These are phyloP conservation scores for Coryphaenoides rupestris DNA, from an alignment of 2,113 vertebrate genomes.

Conservation along the genomic window DNA sequence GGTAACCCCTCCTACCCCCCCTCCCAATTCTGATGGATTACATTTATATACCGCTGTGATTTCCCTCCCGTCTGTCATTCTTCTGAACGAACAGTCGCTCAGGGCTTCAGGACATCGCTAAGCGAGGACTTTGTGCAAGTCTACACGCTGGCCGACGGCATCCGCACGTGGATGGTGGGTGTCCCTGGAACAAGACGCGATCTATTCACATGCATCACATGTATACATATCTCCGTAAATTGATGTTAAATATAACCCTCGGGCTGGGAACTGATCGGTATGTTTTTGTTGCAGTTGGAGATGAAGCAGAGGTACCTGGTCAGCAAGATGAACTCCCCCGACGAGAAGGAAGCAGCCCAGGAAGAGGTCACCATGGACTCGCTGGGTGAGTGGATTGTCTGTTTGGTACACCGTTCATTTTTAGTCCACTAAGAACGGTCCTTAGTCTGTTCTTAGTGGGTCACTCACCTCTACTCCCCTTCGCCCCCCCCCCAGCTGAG, in stretches of 20 bases:
- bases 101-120: conserved; percentile 77
- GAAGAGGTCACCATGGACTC: conserved; percentile 83
- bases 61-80: neutral
- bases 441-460: neutral
- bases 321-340: conserved; percentile 70
- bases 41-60: neutral
- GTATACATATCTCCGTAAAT: too few relatives aligned
- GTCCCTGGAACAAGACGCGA: neutral
- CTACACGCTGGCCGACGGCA: conserved; percentile 86
- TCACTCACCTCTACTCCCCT: neutral
- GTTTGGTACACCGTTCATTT: too few relatives aligned
- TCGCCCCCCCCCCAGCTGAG: conserved; percentile 73
- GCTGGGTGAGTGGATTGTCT: conserved; percentile 75
- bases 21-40: neutral
- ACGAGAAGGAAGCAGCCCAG: conserved; percentile 70
- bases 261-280: neutral
- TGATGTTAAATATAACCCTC: too few relatives aligned
- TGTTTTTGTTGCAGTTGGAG: conserved; percentile 79
- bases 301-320: conserved; percentile 92
- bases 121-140: conserved; percentile 88
- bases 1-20: too few relatives aligned
- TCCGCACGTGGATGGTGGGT: conserved; percentile 98
- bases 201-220: neutral
- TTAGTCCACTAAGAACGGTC: too few relatives aligned
- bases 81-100: conserved; percentile 75